These are phyloP conservation scores for Apomyelois bistriatella DNA, from an alignment of 2,888 invertebrate genomes.

Conservation along the genomic window DNA sequence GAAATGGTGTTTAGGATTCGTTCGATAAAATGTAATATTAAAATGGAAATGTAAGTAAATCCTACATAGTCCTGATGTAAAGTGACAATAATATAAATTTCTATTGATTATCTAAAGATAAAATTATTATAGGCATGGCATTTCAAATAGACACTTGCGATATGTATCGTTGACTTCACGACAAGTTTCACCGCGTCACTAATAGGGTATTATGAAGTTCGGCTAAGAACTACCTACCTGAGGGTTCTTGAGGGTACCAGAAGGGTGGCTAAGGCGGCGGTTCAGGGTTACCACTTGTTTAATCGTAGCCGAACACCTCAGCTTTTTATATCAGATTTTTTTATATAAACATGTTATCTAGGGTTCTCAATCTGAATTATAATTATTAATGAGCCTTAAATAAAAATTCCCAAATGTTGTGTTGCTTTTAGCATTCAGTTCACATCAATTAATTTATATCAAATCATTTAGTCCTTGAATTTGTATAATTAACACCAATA, in stretches of 20 bases:
- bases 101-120: background rate
- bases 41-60: no score
- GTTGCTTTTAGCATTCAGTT: no score
- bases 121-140: background rate
- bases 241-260: slow-evolving; percentile 40
- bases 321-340: no score
- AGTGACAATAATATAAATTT: no score
- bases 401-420: no score
- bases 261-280: slow-evolving; percentile 16
- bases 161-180: slow-evolving; percentile 2
- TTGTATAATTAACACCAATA: background rate
- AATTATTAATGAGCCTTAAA: background rate
- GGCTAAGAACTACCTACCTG: slow-evolving; percentile 56
- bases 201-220: slow-evolving; percentile 78
- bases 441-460: background rate
- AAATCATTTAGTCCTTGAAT: background rate
- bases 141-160: slow-evolving; percentile 1
- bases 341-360: no score
- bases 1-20: no score
- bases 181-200: slow-evolving; percentile 55
- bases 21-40: no score
- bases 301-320: background rate
- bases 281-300: slow-evolving; percentile 16
- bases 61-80: no score
- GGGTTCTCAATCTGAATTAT: no score